A percentile compares a stretch with the other conserved stretches of the same genome.
phyloP scores from a whole-genome alignment of 2,113 vertebrate species.

The Pomatorhinus ruficollis region DNA sequence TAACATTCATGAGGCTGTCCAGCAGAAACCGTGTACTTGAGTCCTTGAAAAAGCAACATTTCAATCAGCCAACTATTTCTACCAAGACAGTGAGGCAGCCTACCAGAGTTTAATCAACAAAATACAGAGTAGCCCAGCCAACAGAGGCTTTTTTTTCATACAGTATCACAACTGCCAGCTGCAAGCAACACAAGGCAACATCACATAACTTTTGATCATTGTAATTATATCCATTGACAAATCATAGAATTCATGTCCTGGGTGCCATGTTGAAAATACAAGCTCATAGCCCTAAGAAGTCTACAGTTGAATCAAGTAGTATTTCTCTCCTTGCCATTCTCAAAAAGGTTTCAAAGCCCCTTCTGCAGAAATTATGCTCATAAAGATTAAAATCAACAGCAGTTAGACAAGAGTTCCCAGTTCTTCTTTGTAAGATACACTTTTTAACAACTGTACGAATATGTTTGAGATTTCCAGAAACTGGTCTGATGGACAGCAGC shows the following conservation, averaged over 20 bases:
- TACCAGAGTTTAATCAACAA: not conserved
- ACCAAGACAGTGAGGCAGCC: not conserved
- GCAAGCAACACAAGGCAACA: not conserved
- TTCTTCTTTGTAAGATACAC: not conserved
- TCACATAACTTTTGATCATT: not conserved
- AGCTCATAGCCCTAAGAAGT: not conserved
- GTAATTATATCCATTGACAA: not conserved
- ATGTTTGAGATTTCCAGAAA: not conserved
- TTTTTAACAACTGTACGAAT: not conserved
- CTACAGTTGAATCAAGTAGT: not conserved
- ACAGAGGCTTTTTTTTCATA: not conserved
- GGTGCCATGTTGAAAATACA: not conserved
- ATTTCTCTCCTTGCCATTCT: not conserved
- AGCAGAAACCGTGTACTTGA: not conserved
- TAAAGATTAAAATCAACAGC: not conserved
- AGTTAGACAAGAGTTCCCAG: not conserved
- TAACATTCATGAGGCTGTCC: not conserved
- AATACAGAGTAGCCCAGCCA: not conserved
- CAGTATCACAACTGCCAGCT: not conserved
- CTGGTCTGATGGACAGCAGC: not conserved
- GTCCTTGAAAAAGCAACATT: not conserved
- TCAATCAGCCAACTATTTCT: not conserved
- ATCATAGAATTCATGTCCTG: not conserved
- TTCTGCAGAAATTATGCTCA: not conserved
- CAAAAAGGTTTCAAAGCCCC: not conserved